Evolutionary conservation across 2,113 vertebrate species (phyloP).

Genomic region (Beaufortia kweichowensis): DNA sequence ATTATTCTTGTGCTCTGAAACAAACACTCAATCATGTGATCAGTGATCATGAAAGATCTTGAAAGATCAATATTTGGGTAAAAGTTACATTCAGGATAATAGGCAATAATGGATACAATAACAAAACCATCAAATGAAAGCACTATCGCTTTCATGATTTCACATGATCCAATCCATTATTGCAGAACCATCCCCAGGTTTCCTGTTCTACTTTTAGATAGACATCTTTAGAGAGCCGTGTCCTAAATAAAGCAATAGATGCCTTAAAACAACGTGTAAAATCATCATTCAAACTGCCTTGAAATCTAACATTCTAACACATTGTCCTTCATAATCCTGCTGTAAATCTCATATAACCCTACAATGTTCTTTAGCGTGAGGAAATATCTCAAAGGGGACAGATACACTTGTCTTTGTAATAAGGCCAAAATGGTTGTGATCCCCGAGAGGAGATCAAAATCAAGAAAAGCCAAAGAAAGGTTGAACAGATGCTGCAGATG

Average conservation of each 20-base stretch:
- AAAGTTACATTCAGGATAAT: slow-evolving; percentile 4
- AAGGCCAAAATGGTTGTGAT: slow-evolving; percentile 30
- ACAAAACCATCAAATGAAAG: neutral
- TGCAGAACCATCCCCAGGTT: slow-evolving; percentile 38
- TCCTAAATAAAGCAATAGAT: slow-evolving; percentile 22
- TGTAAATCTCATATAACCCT: neutral
- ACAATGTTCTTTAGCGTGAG: neutral
- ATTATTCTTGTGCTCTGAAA: slow-evolving; percentile 36
- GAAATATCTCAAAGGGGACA: neutral
- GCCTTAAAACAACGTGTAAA: neutral
- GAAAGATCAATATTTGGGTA: no score
- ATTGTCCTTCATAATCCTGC: neutral
- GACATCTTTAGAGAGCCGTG: slow-evolving; percentile 15
- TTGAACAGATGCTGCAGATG: slow-evolving; percentile 10
- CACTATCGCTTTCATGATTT: slow-evolving; percentile 34
- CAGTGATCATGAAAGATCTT: slow-evolving; percentile 25
- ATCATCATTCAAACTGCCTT: neutral
- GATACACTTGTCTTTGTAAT: slow-evolving; percentile 1
- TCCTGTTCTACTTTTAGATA: slow-evolving; percentile 42
- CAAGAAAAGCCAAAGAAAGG: slow-evolving; percentile 25
- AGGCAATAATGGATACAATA: slow-evolving; percentile 10
- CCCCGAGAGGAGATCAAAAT: slow-evolving; percentile 35
- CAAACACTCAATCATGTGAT: no score
- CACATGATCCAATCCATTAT: slow-evolving; percentile 37
- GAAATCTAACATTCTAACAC: neutral